Percentiles rank a stretch among this genome's conserved stretches.
Evolutionary conservation across 2,888 invertebrate species (phyloP).

Genomic region (Hartigia nigra): DNA sequence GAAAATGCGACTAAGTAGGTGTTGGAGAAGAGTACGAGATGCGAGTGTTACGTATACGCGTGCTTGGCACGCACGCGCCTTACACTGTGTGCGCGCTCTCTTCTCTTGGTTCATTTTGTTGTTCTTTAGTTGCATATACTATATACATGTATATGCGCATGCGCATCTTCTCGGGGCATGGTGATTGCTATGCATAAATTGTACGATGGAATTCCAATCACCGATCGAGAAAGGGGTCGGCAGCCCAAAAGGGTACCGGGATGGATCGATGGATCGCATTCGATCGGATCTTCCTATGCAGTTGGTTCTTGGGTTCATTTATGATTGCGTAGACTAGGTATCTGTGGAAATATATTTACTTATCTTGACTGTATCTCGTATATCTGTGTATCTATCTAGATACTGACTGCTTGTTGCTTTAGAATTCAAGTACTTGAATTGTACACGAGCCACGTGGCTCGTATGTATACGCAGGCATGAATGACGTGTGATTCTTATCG

Average conservation of each 20-base stretch:
- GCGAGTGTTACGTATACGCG: slow-evolving; percentile 6
- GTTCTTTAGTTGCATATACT: background rate
- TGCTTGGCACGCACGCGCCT: background rate
- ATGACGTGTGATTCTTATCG: background rate
- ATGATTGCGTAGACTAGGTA: background rate
- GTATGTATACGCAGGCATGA: background rate
- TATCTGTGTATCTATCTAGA: background rate
- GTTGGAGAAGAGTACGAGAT: slow-evolving; percentile 13
- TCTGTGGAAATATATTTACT: background rate
- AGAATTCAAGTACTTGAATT: background rate
- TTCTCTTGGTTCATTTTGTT: background rate
- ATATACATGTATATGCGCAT: background rate
- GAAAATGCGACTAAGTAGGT: slow-evolving; percentile 25
- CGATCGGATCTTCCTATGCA: background rate
- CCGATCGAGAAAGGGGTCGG: slow-evolving; percentile 19
- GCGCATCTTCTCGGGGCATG: background rate
- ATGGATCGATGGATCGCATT: background rate
- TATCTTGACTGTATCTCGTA: background rate
- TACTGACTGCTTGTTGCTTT: background rate
- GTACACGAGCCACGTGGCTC: too few relatives aligned
- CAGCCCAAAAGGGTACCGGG: slow-evolving; percentile 18
- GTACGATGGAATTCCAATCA: slow-evolving; percentile 26
- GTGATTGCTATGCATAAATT: slow-evolving; percentile 26
- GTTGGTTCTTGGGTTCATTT: background rate
- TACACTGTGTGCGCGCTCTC: background rate